Evolutionary conservation across 2,113 vertebrate genomes (phyloP), one percentile per base, ranked within the genome.

Genomic region (Panthera tigris): DNA sequence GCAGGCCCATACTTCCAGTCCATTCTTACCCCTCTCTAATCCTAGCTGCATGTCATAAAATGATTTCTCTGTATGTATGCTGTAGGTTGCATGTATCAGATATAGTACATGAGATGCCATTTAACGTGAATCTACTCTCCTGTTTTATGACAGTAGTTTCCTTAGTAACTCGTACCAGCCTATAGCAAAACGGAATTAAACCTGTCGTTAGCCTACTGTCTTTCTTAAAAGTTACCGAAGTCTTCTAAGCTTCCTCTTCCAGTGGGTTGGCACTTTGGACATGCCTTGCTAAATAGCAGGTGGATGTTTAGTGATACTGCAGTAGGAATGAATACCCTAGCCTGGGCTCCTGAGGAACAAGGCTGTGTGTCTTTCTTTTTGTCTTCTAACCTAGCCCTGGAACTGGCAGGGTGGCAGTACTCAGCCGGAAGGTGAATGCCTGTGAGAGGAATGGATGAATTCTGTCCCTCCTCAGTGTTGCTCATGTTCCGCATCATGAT

Each of bases 291-390:
- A 73, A 33, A 41, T 21, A 41, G 15, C 85, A 93, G 39, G 8
- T 65, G 1, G 9, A 39, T 13, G 25, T 74, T 83, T 41, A 66
- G 29, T 39, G 71, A 65, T n/a, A 9, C 2, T 66, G 29, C 0
- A 2, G 0, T 33, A 1, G 21, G 29, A 21, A 27, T 1, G 31
- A 71, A 25, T 10, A 3, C 27, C 8, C 11, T 4, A 3, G 66
- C 31, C 82, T 33, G 7, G 84, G 31, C 48, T 36, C 52, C 50
- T 3, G 4, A 29, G 25, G 41, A 55, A 5, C 15, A 2, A 23
- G 36, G 29, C 33, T 71, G 31, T 33, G 57, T 71, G n/a, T 48
- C 29, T 41, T 14, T 36, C 41, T 31, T 41, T 29, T 25, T 79
- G 21, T 81, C 36, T 33, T 88, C 6, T 81, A 11, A 8, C 25